Base-by-base conservation (phyloP, 92 coral and sea anemone species). In the Zoanthus sansibaricus region DNA sequence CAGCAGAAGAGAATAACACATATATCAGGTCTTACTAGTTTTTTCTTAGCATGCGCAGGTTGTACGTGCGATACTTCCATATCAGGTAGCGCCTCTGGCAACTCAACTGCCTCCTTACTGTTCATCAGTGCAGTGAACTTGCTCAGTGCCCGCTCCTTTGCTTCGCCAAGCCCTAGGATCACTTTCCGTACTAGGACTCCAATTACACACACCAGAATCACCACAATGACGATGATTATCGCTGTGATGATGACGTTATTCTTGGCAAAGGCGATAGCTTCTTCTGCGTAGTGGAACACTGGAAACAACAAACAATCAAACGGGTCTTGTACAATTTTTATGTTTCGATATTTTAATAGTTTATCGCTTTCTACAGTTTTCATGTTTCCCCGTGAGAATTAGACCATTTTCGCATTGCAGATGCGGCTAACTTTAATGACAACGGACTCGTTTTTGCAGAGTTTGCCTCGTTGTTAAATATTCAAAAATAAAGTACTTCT, bases 51-150 rank as follows among this genome's bases (percentile, higher is more conserved):
- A 1, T 95, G 86, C 15, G 87, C 93, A 44, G 98, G 95, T 58
- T 94, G 98, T 10, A 93, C 98, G 30, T 92, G 75, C 15, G 92
- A 83, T 9, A 94, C 90, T 82, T 89, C 91, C 70, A 93, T 66
- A 54, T 93, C 94, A 68, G 94, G 95, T n/a, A 94, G 82, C 12
- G 98, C 96, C 32, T 93, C 91, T 14, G 88, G 88, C 86, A 93
- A 52, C 20, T 94, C 95, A 12, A 94, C 44, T 3, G 86, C 86
- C 54, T 93, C 96, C 72, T 87, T 88, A 75, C 94, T 90, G 79
- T 84, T 91, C 45, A 83, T 82, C 10, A 94, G 76, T 11, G 91
- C 94, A 37, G 49, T 82, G 25, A 94, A 91, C 78, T 94, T 94
- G 14, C 82, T 82, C 47, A 94, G 80, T 5, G 98, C 98, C 64